These are phyloP conservation scores for zebrafish (Danio rerio) DNA, from an alignment of 2,113 vertebrate genomes.

Conservation along the genomic window DNA sequence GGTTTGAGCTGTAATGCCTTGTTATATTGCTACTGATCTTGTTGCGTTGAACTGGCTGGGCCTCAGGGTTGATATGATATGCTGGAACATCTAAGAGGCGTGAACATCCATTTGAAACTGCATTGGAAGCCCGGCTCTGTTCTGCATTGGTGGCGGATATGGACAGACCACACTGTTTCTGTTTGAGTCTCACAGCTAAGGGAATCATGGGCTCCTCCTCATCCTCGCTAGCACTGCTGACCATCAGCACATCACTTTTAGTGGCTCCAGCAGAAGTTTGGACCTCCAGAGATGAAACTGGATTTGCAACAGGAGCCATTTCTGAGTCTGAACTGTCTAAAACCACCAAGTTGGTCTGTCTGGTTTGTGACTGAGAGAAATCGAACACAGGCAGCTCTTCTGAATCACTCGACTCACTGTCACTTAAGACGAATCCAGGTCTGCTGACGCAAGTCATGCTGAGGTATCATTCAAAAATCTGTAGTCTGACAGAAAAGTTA, in stretches of 20 bases:
- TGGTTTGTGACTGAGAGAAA: conserved; percentile 68
- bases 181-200: conserved; percentile 73
- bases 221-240: conserved; percentile 80
- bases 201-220: conserved; percentile 71
- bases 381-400: conserved; percentile 77
- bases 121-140: neutral
- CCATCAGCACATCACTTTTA: conserved; percentile 49
- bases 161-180: conserved; percentile 55
- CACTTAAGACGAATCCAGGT: conserved; percentile 55
- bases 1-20: neutral
- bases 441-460: conserved; percentile 62
- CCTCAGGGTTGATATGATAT: neutral
- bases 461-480: neutral
- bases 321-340: conserved; percentile 50
- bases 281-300: neutral
- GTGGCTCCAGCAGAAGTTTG: neutral
- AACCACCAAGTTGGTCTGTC: neutral
- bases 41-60: neutral
- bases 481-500: neutral
- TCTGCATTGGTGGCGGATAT: neutral
- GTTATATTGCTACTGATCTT: conserved; percentile 8
- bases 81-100: conserved; percentile 1
- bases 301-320: neutral
- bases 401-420: conserved; percentile 71
- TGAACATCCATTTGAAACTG: neutral